A percentile compares a stretch with the other conserved stretches of the same genome.
These are phyloP conservation scores for Miltochrista miniata DNA, from an alignment of 2,888 invertebrate species.

Conservation along the genomic window DNA sequence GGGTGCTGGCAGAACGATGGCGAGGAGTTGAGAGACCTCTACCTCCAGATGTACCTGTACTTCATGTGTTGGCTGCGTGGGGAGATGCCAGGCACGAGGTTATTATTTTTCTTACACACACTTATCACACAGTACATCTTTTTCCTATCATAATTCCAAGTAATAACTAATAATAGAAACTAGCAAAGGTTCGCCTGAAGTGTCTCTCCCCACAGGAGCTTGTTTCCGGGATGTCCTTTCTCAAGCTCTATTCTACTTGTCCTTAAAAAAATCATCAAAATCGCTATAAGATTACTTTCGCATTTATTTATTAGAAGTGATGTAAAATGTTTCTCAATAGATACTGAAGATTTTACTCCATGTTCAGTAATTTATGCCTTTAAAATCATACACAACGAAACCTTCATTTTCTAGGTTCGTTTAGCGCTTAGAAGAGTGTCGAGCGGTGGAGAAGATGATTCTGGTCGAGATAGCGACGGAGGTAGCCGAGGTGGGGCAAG, in stretches of 20 bases:
- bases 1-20: conserved; percentile 91
- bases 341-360: background rate
- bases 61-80: conserved; percentile 93
- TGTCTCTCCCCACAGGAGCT: too few relatives aligned
- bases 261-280: too few relatives aligned
- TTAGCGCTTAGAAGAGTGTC: conserved; percentile 74
- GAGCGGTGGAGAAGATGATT: conserved; percentile 78
- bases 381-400: background rate
- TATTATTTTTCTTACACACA: background rate
- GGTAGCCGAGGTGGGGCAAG: conserved; percentile 62
- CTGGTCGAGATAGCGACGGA: conserved; percentile 76
- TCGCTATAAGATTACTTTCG: too few relatives aligned
- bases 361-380: too few relatives aligned
- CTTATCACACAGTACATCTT: too few relatives aligned
- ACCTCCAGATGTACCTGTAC: conserved; percentile 87
- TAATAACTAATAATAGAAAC: too few relatives aligned
- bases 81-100: conserved; percentile 84
- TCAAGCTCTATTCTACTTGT: too few relatives aligned
- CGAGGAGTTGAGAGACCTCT: conserved; percentile 89
- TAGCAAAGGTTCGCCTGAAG: too few relatives aligned
- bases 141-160: too few relatives aligned
- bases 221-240: too few relatives aligned
- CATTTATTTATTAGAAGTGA: too few relatives aligned
- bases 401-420: conserved; percentile 57
- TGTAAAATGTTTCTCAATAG: too few relatives aligned